Evolutionary conservation across 2,113 vertebrate genomes (phyloP).

Genomic region (Fregetta grallaria): DNA sequence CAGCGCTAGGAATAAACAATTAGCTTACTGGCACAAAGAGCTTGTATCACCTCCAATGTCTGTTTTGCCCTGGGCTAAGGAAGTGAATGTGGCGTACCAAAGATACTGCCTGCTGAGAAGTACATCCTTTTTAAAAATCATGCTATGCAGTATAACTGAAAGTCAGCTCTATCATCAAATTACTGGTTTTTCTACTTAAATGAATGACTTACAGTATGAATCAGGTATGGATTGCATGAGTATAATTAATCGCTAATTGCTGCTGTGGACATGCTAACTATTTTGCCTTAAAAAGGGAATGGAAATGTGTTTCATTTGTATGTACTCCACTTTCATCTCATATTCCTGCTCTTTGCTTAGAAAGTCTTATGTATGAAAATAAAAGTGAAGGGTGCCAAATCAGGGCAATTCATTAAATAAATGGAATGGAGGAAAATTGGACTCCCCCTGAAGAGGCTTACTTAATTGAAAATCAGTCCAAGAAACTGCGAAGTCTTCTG

Average conservation of each 20-base stretch:
- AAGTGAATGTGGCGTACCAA: not conserved
- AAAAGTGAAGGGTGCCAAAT: not conserved
- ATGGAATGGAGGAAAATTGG: not conserved
- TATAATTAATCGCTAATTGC: not conserved
- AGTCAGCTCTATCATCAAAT: not conserved
- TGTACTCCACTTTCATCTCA: not conserved
- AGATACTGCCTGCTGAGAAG: not conserved
- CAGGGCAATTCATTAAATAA: not conserved
- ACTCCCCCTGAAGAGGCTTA: not conserved
- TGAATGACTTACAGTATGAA: not conserved
- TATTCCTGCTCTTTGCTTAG: not conserved
- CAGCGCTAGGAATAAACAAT: not conserved
- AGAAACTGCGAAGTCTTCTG: not conserved
- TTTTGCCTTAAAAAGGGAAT: not conserved
- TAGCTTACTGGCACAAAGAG: not conserved
- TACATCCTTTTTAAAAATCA: not conserved
- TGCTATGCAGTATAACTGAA: not conserved
- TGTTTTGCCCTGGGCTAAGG: not conserved
- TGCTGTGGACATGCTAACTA: not conserved
- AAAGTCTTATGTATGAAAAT: not conserved
- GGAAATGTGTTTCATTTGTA: not conserved
- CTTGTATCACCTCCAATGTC: not conserved
- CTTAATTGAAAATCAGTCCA: slow-evolving; percentile 31
- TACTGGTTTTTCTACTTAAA: not conserved
- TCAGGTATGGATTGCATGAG: not conserved